These are phyloP conservation scores for Buathra laborator DNA, from an alignment of 2,888 invertebrate genomes.

Conservation along the genomic window DNA sequence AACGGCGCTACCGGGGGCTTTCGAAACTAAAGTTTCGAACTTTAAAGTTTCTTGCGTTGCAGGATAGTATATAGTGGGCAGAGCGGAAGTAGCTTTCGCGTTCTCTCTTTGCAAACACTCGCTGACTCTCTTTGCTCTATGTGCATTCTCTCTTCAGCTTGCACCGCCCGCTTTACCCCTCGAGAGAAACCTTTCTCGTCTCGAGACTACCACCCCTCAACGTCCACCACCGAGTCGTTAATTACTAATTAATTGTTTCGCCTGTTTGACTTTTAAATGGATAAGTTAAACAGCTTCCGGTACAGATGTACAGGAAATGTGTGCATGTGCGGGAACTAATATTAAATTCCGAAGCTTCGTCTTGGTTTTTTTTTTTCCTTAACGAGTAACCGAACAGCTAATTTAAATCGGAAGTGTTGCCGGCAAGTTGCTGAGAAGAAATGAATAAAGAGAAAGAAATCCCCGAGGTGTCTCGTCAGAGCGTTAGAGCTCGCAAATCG, in stretches of 20 bases:
- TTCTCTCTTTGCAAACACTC: slow-evolving; percentile 61
- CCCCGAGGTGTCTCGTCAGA: slow-evolving; percentile 75
- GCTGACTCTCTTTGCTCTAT: slow-evolving; percentile 64
- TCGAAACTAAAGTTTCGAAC: slow-evolving; percentile 81
- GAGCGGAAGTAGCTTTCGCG: slow-evolving; percentile 52
- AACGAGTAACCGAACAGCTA: slow-evolving; percentile 11
- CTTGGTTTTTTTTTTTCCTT: neutral
- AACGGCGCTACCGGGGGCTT: slow-evolving; percentile 76
- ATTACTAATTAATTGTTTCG: slow-evolving; percentile 84
- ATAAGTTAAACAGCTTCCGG: slow-evolving; percentile 80
- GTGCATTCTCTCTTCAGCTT: slow-evolving; percentile 55
- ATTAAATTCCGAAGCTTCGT: neutral
- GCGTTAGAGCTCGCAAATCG: slow-evolving; percentile 79
- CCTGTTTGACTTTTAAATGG: slow-evolving; percentile 83
- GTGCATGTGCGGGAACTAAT: neutral
- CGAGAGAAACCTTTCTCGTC: slow-evolving; percentile 50
- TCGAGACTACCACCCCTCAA: slow-evolving; percentile 27
- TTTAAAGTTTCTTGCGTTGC: slow-evolving; percentile 84
- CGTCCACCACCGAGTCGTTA: slow-evolving; percentile 75
- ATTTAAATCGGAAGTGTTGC: neutral
- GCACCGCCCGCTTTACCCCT: slow-evolving; percentile 40
- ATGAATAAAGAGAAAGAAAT: slow-evolving; percentile 71
- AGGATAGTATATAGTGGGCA: slow-evolving; percentile 71
- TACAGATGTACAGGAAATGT: slow-evolving; percentile 14
- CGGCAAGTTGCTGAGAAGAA: slow-evolving; percentile 40